Evolutionary conservation across 2,888 invertebrate genomes (phyloP).

Genomic region (Chaetogeoica ovagalla): DNA sequence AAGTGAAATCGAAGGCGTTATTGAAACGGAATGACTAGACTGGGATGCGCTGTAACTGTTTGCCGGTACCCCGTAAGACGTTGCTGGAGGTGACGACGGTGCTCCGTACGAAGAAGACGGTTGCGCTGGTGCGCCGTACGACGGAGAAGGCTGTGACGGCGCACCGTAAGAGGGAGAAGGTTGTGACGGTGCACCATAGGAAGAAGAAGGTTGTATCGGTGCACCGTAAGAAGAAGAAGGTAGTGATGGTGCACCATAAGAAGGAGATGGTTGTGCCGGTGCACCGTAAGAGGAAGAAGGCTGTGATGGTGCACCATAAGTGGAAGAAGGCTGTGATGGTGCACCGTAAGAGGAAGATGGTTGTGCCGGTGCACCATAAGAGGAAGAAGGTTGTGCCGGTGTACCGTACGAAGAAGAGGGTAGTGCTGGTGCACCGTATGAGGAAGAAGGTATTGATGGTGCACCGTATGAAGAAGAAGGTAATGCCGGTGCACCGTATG

Average conservation of each 20-base stretch:
- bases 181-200: conserved; percentile 53
- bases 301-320: conserved; percentile 53
- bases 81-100: conserved; percentile 45
- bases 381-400: conserved; percentile 33
- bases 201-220: conserved; percentile 54
- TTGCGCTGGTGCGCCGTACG: conserved; percentile 53
- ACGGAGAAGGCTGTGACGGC: conserved; percentile 58
- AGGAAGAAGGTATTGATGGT: conserved; percentile 47
- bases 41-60: conserved; percentile 54
- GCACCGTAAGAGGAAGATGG: conserved; percentile 43
- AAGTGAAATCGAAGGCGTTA: conserved; percentile 58
- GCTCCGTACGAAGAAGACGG: conserved; percentile 49
- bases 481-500: conserved; percentile 54
- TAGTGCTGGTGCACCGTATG: conserved; percentile 37
- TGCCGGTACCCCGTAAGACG: conserved; percentile 55
- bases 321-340: conserved; percentile 32
- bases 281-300: conserved; percentile 44
- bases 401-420: conserved; percentile 57
- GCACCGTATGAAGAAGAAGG: conserved; percentile 46
- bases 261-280: conserved; percentile 57
- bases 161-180: conserved; percentile 54
- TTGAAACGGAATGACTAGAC: conserved; percentile 55
- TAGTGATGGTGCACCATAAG: conserved; percentile 53
- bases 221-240: conserved; percentile 51
- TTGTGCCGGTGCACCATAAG: conserved; percentile 47